These are phyloP conservation scores for Oncorhynchus kisutch DNA, from an alignment of 2,113 vertebrate genomes.

Conservation along the genomic window DNA sequence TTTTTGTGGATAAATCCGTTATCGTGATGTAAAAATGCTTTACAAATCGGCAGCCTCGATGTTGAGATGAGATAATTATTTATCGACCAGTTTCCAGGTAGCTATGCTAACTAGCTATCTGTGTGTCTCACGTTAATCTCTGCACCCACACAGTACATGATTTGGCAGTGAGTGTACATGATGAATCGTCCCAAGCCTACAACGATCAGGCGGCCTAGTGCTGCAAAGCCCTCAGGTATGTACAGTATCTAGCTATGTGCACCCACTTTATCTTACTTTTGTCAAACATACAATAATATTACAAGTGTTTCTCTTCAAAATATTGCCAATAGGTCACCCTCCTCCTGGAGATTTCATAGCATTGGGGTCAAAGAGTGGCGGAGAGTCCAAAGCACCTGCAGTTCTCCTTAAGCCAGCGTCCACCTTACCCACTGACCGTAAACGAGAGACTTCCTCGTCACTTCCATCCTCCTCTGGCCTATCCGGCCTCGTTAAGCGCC, in stretches of 20 bases:
- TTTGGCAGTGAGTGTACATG: not conserved
- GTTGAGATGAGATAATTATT: not conserved
- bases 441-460: slow-evolving; percentile 81
- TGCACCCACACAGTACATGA: not conserved
- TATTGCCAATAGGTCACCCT: slow-evolving; percentile 81
- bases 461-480: slow-evolving; percentile 82
- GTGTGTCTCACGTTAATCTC: not conserved
- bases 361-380: slow-evolving; percentile 86
- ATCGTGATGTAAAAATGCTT: not conserved
- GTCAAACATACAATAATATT: not conserved
- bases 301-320: not conserved
- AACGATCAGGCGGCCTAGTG: slow-evolving; percentile 85
- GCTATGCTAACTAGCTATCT: not conserved
- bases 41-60: not conserved
- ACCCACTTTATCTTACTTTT: not conserved
- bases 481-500: slow-evolving; percentile 85
- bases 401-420: slow-evolving; percentile 88
- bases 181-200: slow-evolving; percentile 95
- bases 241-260: not conserved
- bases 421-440: slow-evolving; percentile 85
- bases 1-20: too few relatives aligned
- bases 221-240: slow-evolving; percentile 88
- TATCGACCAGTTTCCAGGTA: not conserved
- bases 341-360: slow-evolving; percentile 97
- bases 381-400: slow-evolving; percentile 81